Percentiles rank a stretch among this genome's conserved stretches.
These are phyloP conservation scores for Lepidocolaptes lacrymiger DNA, from an alignment of 2,797 vertebrate genomes.

Conservation along the genomic window DNA sequence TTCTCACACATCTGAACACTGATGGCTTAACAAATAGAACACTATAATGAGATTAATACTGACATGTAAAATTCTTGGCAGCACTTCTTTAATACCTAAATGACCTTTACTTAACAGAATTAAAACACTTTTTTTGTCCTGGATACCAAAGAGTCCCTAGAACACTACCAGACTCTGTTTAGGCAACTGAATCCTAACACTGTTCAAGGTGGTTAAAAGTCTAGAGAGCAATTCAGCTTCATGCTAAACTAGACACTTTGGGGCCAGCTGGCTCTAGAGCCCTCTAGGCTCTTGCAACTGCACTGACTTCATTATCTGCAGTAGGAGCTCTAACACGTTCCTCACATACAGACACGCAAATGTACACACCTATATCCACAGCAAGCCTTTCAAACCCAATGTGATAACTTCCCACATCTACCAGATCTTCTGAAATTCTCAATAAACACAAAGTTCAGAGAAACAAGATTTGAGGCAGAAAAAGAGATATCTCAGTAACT, in stretches of 20 bases:
- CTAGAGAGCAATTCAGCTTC: neutral
- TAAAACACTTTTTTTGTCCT: neutral
- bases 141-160: neutral
- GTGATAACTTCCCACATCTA: neutral
- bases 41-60: neutral
- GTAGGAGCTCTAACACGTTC: neutral
- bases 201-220: neutral
- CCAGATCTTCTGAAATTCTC: neutral
- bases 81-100: neutral
- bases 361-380: neutral
- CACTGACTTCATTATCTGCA: neutral
- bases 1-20: neutral
- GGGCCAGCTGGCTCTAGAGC: neutral
- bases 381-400: neutral
- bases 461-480: neutral
- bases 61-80: neutral
- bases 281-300: neutral
- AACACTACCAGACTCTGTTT: neutral
- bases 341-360: neutral
- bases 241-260: neutral
- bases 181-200: neutral
- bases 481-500: neutral
- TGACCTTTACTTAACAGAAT: neutral
- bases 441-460: neutral
- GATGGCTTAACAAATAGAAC: neutral